phyloP scores from a whole-genome alignment of 23 tunicate species.

The Pegea sp. region DNA sequence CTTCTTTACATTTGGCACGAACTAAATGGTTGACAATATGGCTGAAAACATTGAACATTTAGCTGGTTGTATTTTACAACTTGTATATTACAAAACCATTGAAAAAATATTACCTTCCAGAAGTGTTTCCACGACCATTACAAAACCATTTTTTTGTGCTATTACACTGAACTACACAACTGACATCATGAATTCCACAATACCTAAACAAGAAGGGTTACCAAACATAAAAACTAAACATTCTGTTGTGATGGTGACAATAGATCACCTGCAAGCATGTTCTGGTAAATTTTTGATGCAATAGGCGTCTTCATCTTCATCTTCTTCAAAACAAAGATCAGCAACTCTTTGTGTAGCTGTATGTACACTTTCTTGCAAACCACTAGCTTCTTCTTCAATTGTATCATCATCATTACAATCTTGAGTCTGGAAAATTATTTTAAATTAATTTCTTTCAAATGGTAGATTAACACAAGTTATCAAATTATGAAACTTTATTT shows the following conservation, averaged over 20 bases:
- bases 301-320: constrained; percentile 77
- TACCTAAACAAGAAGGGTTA: constrained; percentile 16
- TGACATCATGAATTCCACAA: constrained; percentile 94
- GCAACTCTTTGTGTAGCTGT: constrained; percentile 56
- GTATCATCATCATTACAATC: constrained; percentile 24
- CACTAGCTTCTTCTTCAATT: constrained; percentile 23
- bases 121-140: constrained; percentile 93
- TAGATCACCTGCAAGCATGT: constrained; percentile 79
- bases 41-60: constrained; percentile 5
- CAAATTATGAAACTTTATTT: too few species aligned
- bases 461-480: too few species aligned
- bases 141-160: constrained; percentile 92
- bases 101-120: constrained; percentile 52
- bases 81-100: neutral
- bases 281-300: constrained; percentile 83
- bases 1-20: constrained; percentile 94
- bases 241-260: neutral
- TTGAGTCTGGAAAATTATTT: constrained; percentile 17
- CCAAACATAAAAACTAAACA: neutral
- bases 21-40: constrained; percentile 94
- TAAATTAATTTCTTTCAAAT: too few species aligned
- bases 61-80: neutral
- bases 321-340: constrained; percentile 86
- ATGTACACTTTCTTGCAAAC: constrained; percentile 74
- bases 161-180: constrained; percentile 84